Conservation (phyloP, 92 coral and sea anemone species). For the Micromussa lordhowensis region DNA sequence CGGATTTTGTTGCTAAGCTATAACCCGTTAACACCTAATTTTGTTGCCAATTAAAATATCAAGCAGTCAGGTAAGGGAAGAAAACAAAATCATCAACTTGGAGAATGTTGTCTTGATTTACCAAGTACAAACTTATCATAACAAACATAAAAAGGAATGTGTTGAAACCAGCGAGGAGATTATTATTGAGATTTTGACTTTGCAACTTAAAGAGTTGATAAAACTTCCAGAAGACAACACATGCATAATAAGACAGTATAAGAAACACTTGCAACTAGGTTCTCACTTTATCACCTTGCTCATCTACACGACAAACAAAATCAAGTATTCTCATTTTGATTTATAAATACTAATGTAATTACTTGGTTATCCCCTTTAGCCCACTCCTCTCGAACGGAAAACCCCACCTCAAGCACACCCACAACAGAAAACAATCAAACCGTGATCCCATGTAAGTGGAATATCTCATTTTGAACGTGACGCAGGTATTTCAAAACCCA, state of each 20-base stretch:
- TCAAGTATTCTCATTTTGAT: not conserved
- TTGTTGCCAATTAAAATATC: not conserved
- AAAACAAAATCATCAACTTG: not conserved
- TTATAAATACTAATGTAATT: not conserved
- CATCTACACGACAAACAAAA: not conserved
- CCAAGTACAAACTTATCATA: not conserved
- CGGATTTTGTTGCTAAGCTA: not conserved
- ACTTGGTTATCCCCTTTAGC: constrained; percentile 24
- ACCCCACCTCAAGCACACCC: constrained; percentile 1
- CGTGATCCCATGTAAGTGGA: constrained; percentile 22
- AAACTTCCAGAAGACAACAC: too few relatives aligned
- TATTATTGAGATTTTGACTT: not conserved
- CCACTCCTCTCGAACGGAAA: not conserved
- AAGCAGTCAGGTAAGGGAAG: not conserved
- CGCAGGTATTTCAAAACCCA: constrained; percentile 18
- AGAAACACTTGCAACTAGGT: not conserved
- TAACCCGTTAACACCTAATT: not conserved
- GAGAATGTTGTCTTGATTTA: not conserved
- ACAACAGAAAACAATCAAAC: constrained; percentile 20
- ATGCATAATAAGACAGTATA: not conserved
- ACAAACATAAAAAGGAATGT: not conserved
- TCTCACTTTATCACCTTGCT: too few relatives aligned
- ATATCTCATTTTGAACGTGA: not conserved
- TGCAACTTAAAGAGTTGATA: not conserved
- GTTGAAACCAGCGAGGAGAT: not conserved